phyloP scores from a whole-genome alignment of 2,888 invertebrate species.

The Eupithecia pulchellata region DNA sequence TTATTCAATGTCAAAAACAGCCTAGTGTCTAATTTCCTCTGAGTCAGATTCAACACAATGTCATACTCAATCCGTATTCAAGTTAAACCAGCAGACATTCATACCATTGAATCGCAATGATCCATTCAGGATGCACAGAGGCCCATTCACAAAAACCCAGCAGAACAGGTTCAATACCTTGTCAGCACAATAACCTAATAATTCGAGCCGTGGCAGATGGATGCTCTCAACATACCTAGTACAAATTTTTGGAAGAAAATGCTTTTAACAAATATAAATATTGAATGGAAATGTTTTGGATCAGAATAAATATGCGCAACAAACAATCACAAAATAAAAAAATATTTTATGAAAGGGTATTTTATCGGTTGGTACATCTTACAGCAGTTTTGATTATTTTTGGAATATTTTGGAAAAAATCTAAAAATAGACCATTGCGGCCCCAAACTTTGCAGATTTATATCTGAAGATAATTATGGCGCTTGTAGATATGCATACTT shows the following conservation, averaged over 20 bases:
- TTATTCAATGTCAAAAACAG: too few relatives aligned
- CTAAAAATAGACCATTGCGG: too few relatives aligned
- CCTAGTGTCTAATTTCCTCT: neutral
- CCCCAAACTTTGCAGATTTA: too few relatives aligned
- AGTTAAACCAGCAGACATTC: neutral
- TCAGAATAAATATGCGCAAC: neutral
- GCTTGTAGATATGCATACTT: too few relatives aligned
- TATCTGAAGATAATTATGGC: too few relatives aligned
- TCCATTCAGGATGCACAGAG: constrained; percentile 27
- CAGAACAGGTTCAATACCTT: constrained; percentile 46
- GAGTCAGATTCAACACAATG: neutral
- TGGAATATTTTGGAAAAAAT: too few relatives aligned
- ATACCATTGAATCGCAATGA: constrained; percentile 24
- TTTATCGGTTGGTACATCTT: too few relatives aligned
- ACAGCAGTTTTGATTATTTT: too few relatives aligned
- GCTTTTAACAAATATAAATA: too few relatives aligned
- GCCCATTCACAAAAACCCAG: constrained; percentile 31
- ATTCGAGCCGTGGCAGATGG: constrained; percentile 48
- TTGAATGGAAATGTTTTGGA: too few relatives aligned
- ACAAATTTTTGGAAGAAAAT: neutral
- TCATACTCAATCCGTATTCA: constrained; percentile 4
- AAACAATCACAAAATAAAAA: neutral
- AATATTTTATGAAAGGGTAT: too few relatives aligned
- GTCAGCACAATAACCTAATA: constrained; percentile 53
- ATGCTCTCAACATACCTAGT: constrained; percentile 20